Percentiles rank a stretch among this genome's conserved stretches.
Evolutionary conservation across 1,140 invertebrate genomes (phyloP).

Genomic region (Pollicipes pollicipes): DNA sequence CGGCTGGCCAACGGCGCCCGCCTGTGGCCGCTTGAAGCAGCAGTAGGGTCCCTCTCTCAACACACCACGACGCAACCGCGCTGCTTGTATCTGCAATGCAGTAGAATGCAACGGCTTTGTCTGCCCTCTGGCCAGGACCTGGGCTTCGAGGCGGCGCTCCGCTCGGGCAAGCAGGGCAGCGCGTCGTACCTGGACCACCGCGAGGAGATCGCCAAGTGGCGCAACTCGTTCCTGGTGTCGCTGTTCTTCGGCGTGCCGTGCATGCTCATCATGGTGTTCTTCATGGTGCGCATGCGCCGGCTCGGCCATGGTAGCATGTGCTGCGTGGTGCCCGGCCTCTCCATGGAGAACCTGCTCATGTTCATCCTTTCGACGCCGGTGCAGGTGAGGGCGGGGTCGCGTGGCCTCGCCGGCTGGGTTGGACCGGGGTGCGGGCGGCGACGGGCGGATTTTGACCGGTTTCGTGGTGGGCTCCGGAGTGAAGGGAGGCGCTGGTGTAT

Average conservation of each 20-base stretch:
- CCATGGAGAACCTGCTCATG: conserved; percentile 84
- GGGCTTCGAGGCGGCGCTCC: too few relatives aligned
- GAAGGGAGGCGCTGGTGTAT: too few relatives aligned
- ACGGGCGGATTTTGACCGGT: neutral
- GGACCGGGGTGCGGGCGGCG: neutral
- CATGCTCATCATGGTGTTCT: conserved; percentile 93
- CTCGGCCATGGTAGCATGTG: conserved; percentile 46
- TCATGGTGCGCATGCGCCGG: conserved; percentile 59
- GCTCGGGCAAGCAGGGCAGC: conserved; percentile 26
- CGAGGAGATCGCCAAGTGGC: conserved; percentile 85
- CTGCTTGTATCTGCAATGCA: too few relatives aligned
- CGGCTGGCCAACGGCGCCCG: too few relatives aligned
- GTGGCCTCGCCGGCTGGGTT: neutral
- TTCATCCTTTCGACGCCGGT: conserved; percentile 91
- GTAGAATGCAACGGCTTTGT: too few relatives aligned
- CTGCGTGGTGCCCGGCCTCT: conserved; percentile 73
- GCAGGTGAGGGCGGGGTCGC: conserved; percentile 39
- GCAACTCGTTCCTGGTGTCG: conserved; percentile 79
- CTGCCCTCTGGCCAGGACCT: too few relatives aligned
- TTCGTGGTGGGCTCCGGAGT: too few relatives aligned
- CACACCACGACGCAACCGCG: too few relatives aligned
- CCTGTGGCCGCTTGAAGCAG: too few relatives aligned
- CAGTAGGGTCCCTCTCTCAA: too few relatives aligned
- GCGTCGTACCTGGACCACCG: conserved; percentile 36
- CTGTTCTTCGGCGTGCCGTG: conserved; percentile 55